Conservation (phyloP, 1,140 invertebrate genomes). For the Ips nitidus region DNA sequence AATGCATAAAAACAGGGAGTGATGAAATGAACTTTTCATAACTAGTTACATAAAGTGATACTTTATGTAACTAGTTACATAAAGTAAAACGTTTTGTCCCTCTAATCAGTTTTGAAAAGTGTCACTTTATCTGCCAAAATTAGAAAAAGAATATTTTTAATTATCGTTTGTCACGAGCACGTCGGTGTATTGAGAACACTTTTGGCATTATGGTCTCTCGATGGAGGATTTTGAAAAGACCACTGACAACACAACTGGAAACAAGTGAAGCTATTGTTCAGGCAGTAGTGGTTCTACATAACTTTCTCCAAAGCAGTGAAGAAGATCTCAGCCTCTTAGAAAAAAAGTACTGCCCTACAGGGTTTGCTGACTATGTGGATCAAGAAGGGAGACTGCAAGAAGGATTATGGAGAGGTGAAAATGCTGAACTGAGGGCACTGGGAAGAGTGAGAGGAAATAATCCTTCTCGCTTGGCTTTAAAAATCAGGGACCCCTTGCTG, state of each 20-base stretch:
- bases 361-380: background rate
- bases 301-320: background rate
- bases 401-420: background rate
- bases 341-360: background rate
- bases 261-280: background rate
- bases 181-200: background rate
- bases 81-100: too few species aligned
- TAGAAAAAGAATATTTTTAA: background rate
- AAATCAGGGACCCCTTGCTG: too few species aligned
- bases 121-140: too few species aligned
- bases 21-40: too few species aligned
- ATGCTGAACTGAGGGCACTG: background rate
- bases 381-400: background rate
- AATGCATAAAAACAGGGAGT: too few species aligned
- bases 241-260: background rate
- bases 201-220: constrained; percentile 4
- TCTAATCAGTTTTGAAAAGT: too few species aligned
- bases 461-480: too few species aligned
- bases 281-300: background rate
- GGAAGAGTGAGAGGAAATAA: too few species aligned
- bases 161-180: background rate
- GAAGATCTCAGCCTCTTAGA: background rate
- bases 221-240: background rate
- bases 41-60: too few species aligned
- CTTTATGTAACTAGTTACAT: too few species aligned